Conservation (phyloP, 1,140 invertebrate genomes). For the Penaeus vannamei region DNA sequence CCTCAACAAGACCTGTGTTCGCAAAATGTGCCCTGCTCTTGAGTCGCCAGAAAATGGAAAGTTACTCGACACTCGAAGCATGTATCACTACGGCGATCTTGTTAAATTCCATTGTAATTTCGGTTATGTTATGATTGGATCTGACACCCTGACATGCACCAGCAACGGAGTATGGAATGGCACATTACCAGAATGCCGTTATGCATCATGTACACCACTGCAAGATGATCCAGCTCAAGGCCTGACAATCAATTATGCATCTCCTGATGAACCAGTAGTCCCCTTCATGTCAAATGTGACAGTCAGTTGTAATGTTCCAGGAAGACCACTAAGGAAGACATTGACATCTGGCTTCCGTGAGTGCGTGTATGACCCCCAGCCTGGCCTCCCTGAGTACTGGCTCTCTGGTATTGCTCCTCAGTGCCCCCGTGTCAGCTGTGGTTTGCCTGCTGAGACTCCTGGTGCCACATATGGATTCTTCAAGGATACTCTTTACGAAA, state of each 20-base stretch:
- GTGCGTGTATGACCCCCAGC: constrained; percentile 89
- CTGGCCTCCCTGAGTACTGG: constrained; percentile 92
- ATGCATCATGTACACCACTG: constrained; percentile 88
- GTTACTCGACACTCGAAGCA: constrained; percentile 82
- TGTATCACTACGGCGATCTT: constrained; percentile 91
- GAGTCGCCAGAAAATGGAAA: constrained; percentile 90
- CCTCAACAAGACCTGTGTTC: constrained; percentile 95
- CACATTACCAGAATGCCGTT: constrained; percentile 85
- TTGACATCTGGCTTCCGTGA: constrained; percentile 88
- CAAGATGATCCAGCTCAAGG: constrained; percentile 92
- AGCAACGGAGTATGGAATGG: constrained; percentile 95
- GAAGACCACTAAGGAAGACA: constrained; percentile 84
- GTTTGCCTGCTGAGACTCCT: constrained; percentile 87
- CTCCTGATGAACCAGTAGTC: constrained; percentile 85
- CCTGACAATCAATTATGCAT: constrained; percentile 80
- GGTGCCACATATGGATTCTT: constrained; percentile 93
- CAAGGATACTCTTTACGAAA: constrained; percentile 89
- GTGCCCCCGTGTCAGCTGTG: constrained; percentile 91
- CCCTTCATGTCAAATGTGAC: constrained; percentile 93
- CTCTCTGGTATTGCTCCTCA: constrained; percentile 87
- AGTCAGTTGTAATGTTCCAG: constrained; percentile 83
- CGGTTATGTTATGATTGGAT: constrained; percentile 92
- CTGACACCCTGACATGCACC: constrained; percentile 86
- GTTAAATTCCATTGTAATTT: constrained; percentile 95
- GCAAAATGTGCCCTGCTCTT: constrained; percentile 88